A percentile compares a stretch with the other conserved stretches of the same genome.
Conservation (phyloP, 2,888 invertebrate genomes). For the Oligia strigilis region DNA sequence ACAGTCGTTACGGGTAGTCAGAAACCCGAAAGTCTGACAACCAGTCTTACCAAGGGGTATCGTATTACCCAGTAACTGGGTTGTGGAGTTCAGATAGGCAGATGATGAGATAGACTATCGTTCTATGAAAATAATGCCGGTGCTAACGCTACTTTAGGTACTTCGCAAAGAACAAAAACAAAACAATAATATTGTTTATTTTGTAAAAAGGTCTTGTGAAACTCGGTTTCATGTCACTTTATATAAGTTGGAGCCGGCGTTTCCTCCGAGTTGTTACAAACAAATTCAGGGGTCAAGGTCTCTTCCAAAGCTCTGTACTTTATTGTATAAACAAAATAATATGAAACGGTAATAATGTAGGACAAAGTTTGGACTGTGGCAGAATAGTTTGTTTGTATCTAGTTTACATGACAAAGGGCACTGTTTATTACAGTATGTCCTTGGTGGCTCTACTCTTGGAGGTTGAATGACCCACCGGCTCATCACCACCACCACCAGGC, state of each 20-base stretch:
- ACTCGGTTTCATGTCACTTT: slow-evolving; percentile 31
- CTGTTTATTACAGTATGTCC: background rate
- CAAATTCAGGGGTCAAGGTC: slow-evolving; percentile 37
- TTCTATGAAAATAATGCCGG: background rate
- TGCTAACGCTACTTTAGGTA: background rate
- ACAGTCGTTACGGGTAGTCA: too few species aligned
- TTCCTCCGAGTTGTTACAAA: slow-evolving; percentile 22
- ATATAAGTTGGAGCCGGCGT: slow-evolving; percentile 24
- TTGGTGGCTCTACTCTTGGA: background rate
- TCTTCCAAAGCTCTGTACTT: background rate
- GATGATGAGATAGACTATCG: background rate
- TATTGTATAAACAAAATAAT: slow-evolving; percentile 19
- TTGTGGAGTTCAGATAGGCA: too few species aligned
- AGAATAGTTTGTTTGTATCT: slow-evolving; percentile 15
- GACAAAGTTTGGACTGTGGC: background rate
- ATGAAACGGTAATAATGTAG: slow-evolving; percentile 10
- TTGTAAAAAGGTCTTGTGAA: slow-evolving; percentile 19
- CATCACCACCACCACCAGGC: background rate
- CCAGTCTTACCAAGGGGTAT: too few species aligned
- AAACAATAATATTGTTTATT: slow-evolving; percentile 36
- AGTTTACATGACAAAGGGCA: background rate
- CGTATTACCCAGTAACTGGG: too few species aligned
- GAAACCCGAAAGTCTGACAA: too few species aligned
- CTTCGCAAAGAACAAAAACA: slow-evolving; percentile 14
- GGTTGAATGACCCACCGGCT: background rate